A percentile compares a stretch with the other conserved stretches of the same genome.
Conservation (phyloP, 2,797 vertebrate species). For the Urosaurus nigricauda region DNA sequence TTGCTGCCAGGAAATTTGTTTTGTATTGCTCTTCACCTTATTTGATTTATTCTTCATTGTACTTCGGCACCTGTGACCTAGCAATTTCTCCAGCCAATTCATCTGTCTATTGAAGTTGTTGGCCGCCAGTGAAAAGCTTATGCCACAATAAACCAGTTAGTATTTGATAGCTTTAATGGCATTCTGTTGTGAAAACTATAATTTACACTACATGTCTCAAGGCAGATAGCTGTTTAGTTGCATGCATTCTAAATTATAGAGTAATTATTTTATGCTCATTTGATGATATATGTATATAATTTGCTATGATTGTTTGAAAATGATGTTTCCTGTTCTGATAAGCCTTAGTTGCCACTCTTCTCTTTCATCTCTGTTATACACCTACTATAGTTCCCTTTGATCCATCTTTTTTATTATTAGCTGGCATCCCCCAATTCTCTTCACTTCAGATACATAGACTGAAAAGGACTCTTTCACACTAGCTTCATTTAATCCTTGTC, state of each 20-base stretch:
- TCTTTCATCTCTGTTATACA: constrained; percentile 47
- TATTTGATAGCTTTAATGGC: constrained; percentile 12
- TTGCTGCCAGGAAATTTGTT: background rate
- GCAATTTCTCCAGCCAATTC: background rate
- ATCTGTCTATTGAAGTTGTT: background rate
- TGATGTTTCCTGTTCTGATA: constrained; percentile 50
- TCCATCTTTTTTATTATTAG: constrained; percentile 54
- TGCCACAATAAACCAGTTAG: background rate
- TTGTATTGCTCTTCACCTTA: background rate
- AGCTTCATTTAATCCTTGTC: constrained; percentile 65
- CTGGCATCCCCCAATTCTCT: constrained; percentile 24
- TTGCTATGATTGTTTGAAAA: constrained; percentile 37
- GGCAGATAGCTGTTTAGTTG: background rate
- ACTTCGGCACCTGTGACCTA: constrained; percentile 6
- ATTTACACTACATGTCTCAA: constrained; percentile 39
- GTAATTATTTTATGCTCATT: constrained; percentile 29
- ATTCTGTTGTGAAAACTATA: constrained; percentile 9
- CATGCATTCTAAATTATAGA: constrained; percentile 38
- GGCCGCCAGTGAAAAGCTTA: background rate
- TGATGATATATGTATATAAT: constrained; percentile 40
- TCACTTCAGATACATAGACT: constrained; percentile 8
- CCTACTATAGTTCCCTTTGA: constrained; percentile 67
- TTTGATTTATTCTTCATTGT: background rate
- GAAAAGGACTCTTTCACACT: constrained; percentile 48
- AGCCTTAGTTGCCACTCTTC: constrained; percentile 47